Evolutionary conservation across 1,140 invertebrate genomes (phyloP).

Genomic region (Tetraneura akinire): DNA sequence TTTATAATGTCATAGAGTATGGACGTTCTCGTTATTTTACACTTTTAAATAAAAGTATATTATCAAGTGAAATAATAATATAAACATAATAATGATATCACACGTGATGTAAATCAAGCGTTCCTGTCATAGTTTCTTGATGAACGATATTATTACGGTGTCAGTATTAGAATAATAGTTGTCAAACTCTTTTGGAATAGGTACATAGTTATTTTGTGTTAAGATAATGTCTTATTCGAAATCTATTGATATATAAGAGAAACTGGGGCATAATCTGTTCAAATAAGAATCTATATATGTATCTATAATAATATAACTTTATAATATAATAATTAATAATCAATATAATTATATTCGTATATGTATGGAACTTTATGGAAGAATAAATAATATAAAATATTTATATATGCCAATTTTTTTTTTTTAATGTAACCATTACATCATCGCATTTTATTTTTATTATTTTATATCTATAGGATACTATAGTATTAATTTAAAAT

Average conservation of each 20-base stretch:
- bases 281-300: background rate
- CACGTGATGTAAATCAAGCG: background rate
- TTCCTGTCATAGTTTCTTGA: background rate
- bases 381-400: too few relatives aligned
- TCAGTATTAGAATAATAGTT: constrained; percentile 5
- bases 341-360: too few relatives aligned
- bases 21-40: constrained; percentile 61
- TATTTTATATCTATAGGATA: too few relatives aligned
- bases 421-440: too few relatives aligned
- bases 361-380: too few relatives aligned
- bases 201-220: background rate
- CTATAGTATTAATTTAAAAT: too few relatives aligned
- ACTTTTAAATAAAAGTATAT: constrained; percentile 58
- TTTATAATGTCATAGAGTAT: constrained; percentile 74
- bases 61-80: constrained; percentile 56
- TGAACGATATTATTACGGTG: background rate
- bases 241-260: background rate
- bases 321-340: too few relatives aligned
- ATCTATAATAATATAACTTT: too few relatives aligned
- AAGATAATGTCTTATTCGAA: background rate
- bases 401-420: too few relatives aligned
- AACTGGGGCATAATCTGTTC: background rate
- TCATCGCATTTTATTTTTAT: too few relatives aligned
- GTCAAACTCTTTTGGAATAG: constrained; percentile 9
- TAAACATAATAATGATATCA: background rate